Base-by-base conservation (phyloP, 2,113 vertebrate species). In the Heliornis fulica region DNA sequence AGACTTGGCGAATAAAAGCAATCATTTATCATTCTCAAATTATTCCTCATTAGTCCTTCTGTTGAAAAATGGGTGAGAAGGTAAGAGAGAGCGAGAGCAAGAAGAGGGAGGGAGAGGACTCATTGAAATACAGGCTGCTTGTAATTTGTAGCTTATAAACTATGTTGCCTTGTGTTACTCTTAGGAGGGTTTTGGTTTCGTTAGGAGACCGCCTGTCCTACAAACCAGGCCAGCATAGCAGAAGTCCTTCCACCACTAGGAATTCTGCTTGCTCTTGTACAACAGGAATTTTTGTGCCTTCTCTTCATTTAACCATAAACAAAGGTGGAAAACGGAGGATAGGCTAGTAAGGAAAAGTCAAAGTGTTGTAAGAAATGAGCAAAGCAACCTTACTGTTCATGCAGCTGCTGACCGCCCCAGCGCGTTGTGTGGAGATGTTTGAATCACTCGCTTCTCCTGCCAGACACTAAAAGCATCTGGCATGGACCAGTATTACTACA, bases 81-180 rank as follows among this genome's bases (percentile, higher is more conserved):
- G 15, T 64, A 63, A 76, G 48, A 76, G 48, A 19, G 7, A 75
- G 80, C 15, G 32, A 69, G 64, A 70, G 9, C 63, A 64, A 70
- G 81, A 54, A 57, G 51, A 32, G 18, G 7, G 41, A 32, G 43
- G 29, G 14, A 25, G 70, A 68, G 21, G 16, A 64, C 56, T 66
- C 1, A 1, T 3, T 54, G 77, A 78, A 75, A 71, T 59, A 68
- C 0, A 0, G 76, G 31, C 54, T 68, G 9, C 1, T 68, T 45
- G 28, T 63, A 32, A 26, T 43, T 84, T 69, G 36, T 89, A 68
- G 31, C 36, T 69, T 41, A 38, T 13, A 53, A 50, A 54, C 86
- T 79, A 15, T 45, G 41, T 8, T 57, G 32, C 38, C 56, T 66
- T 83, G 10, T 5, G 9, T 86, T 69, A 32, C 61, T 86, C 26